phyloP scores from a whole-genome alignment of 2,888 invertebrate genomes.

The Scrobipalpa atriplicella region DNA sequence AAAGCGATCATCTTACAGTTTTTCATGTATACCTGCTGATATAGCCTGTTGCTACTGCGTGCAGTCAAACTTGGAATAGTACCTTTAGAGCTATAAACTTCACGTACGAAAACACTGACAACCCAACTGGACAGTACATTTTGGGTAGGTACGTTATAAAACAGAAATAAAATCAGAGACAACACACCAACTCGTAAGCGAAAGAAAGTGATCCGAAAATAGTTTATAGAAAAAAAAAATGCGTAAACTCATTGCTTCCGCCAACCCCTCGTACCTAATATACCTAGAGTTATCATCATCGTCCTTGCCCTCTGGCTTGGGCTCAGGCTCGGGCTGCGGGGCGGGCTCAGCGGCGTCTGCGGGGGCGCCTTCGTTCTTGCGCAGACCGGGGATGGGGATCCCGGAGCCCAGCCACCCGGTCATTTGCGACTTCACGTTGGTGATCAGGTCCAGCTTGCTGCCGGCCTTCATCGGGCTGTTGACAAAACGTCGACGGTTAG shows the following conservation, averaged over 20 bases:
- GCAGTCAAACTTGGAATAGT: no score
- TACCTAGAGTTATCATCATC: conserved; percentile 96
- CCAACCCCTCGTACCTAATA: conserved; percentile 86
- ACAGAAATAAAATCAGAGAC: conserved; percentile 20
- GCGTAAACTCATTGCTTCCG: conserved; percentile 77
- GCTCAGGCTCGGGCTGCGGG: conserved; percentile 68
- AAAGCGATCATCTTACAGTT: no score
- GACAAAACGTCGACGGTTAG: conserved; percentile 37
- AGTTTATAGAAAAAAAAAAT: conserved; percentile 42
- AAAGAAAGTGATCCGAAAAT: conserved; percentile 21
- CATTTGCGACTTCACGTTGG: conserved; percentile 93
- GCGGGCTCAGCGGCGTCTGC: conserved; percentile 68
- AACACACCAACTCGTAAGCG: conserved; percentile 29
- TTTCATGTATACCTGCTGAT: no score
- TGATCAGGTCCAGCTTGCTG: conserved; percentile 91
- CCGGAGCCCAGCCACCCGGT: conserved; percentile 93
- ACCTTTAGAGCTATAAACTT: neutral
- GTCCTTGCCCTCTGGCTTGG: conserved; percentile 82
- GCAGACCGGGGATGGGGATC: conserved; percentile 88
- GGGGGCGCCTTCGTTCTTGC: conserved; percentile 84
- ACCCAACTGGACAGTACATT: neutral
- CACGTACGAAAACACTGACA: neutral
- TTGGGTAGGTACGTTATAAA: neutral
- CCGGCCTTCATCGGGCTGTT: conserved; percentile 87
- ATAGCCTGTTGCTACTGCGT: no score